Evolutionary conservation across 2,113 vertebrate genomes (phyloP).

Genomic region (Zeus faber): DNA sequence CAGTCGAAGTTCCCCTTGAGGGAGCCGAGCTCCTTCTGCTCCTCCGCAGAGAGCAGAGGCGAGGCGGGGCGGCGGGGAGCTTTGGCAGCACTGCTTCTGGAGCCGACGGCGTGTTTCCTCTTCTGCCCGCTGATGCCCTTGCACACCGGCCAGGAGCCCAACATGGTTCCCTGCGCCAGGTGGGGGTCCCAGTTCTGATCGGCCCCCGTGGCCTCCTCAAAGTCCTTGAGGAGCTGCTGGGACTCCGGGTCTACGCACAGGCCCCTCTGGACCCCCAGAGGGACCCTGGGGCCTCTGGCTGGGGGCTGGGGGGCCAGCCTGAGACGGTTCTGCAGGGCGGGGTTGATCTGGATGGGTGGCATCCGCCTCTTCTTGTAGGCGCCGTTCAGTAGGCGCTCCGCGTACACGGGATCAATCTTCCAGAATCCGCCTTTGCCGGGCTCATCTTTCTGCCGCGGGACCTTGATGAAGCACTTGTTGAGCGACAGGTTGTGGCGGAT

Average conservation of each 20-base stretch:
- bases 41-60: constrained; percentile 79
- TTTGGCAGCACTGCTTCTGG: constrained; percentile 73
- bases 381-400: constrained; percentile 84
- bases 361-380: constrained; percentile 86
- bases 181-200: constrained; percentile 74
- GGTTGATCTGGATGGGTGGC: constrained; percentile 86
- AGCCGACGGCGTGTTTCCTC: constrained; percentile 67
- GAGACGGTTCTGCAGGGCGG: constrained; percentile 72
- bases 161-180: constrained; percentile 60
- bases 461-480: constrained; percentile 98
- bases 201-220: constrained; percentile 78
- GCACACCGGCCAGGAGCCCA: constrained; percentile 60
- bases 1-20: constrained; percentile 95
- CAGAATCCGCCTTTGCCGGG: constrained; percentile 95
- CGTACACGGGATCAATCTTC: constrained; percentile 93
- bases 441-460: constrained; percentile 92
- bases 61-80: constrained; percentile 69
- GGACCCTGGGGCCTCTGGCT: constrained; percentile 15
- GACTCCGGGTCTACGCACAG: constrained; percentile 75
- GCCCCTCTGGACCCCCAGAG: too few relatives aligned
- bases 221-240: constrained; percentile 82
- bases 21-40: constrained; percentile 82
- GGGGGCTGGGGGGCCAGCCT: constrained; percentile 18
- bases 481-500: constrained; percentile 96
- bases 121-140: constrained; percentile 65